Conservation (phyloP, 2,113 vertebrate genomes). For the Sclerurus mexicanus region DNA sequence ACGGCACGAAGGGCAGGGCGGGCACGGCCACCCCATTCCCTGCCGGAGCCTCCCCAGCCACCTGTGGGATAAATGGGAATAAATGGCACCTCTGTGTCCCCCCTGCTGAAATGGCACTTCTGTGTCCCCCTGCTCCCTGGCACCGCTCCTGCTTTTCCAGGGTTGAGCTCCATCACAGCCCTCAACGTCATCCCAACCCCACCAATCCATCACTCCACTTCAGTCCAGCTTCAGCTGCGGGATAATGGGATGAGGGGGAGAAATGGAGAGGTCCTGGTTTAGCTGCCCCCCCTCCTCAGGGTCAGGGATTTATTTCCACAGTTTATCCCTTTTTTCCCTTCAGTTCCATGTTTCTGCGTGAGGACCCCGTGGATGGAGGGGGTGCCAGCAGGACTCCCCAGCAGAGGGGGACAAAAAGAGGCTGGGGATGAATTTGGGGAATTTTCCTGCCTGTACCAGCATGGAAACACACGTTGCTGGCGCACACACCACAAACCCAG, state of each 20-base stretch:
- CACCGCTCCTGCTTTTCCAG: not conserved
- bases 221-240: not conserved
- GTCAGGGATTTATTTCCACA: accelerated
- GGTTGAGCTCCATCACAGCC: not conserved
- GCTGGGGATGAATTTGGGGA: not conserved
- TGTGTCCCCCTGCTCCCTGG: not conserved
- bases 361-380: accelerated
- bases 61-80: slow-evolving; percentile 46
- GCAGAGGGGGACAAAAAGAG: not conserved
- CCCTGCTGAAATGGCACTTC: not conserved
- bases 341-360: not conserved
- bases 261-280: not conserved
- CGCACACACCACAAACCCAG: not conserved
- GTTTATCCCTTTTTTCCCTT: not conserved
- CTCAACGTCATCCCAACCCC: not conserved
- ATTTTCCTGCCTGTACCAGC: not conserved
- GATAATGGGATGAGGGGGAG: not conserved
- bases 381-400: not conserved
- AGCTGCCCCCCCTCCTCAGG: not conserved
- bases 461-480: accelerated
- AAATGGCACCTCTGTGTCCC: not conserved
- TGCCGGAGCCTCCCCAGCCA: not conserved
- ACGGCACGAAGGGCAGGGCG: not conserved
- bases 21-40: not conserved
- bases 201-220: accelerated